Evolutionary conservation across 1,140 invertebrate genomes (phyloP), one percentile per base, ranked within the genome.

Genomic region (Drosophila tsacasi): DNA sequence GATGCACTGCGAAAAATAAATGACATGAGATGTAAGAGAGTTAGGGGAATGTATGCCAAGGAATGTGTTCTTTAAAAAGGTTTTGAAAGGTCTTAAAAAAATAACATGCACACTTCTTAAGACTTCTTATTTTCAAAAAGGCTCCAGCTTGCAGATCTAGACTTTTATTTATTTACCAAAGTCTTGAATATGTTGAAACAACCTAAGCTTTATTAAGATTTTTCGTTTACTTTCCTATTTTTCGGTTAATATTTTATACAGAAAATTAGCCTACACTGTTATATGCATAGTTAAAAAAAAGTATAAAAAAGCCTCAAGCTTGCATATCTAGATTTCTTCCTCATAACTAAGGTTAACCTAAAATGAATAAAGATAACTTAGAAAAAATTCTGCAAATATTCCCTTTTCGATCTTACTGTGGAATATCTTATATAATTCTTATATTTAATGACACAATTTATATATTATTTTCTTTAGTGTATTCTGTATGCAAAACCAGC

Each of bases 401-500:
- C 6, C 1, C 13, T 17, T 47, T n/a, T 0, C 5, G 7, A 8
- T 17, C 13, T 25, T 25, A 4, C 21, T 9, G 21, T 47, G 0
- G 0, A 44, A 44, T n/a, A n/a, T n/a, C n/a, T n/a, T 47, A 30
- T 9, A 30, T 30, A 30, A 30, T 30, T 47, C 13, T 47, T 30
- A 9, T 23, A 17, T 10, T 9, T 17, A 9, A 49, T 6, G 5
- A 7, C 0, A 3, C 8, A 13, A 13, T 19, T 30, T 7, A 13
- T 0, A 27, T 0, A 9, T 0, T 10, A 32, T 46, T 47, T 72
- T 12, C 7, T 17, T 0, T 0, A 55, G 67, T 71, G 67, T 68
- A 30, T 35, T 52, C 17, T 3, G 15, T 42, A 68, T 77, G 75
- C 64, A 77, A 77, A 76, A 77, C 64, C 76, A 77, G 69, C 67